A percentile compares a stretch with the other conserved stretches of the same genome.
Conservation (phyloP, 2,888 invertebrate species). For the Piscicola geometra region DNA sequence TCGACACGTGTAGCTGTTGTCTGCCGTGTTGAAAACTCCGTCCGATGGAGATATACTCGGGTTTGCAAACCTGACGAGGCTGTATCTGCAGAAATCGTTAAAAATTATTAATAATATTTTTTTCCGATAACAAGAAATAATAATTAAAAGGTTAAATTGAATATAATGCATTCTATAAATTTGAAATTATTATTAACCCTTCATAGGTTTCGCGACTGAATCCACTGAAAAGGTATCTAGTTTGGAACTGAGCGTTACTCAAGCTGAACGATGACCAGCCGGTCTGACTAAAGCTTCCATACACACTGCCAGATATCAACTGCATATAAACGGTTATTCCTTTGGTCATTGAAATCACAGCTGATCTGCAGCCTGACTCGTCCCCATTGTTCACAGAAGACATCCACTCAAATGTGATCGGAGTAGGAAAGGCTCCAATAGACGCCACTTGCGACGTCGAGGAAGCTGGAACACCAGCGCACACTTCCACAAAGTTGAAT, state of each 20-base stretch:
- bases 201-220: not conserved
- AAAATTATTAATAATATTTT: too few relatives aligned
- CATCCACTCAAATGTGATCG: slow-evolving; percentile 33
- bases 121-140: too few relatives aligned
- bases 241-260: slow-evolving; percentile 22
- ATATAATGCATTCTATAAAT: too few relatives aligned
- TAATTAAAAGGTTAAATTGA: too few relatives aligned
- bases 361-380: slow-evolving; percentile 33
- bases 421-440: slow-evolving; percentile 33
- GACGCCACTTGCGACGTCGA: slow-evolving; percentile 3
- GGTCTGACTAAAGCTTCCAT: slow-evolving; percentile 29
- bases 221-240: slow-evolving; percentile 19
- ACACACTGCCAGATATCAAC: not conserved
- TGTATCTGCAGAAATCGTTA: not conserved
- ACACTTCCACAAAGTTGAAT: slow-evolving; percentile 32
- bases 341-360: slow-evolving; percentile 27
- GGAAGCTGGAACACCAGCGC: slow-evolving; percentile 31
- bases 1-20: slow-evolving; percentile 31
- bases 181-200: slow-evolving; percentile 15
- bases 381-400: slow-evolving; percentile 25
- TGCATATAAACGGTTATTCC: slow-evolving; percentile 22
- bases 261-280: slow-evolving; percentile 37
- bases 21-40: slow-evolving; percentile 24
- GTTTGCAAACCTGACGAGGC: slow-evolving; percentile 1
- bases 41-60: slow-evolving; percentile 21